phyloP scores from a whole-genome alignment of 2,113 vertebrate genomes.

The Dunckerocampus dactyliophorus region DNA sequence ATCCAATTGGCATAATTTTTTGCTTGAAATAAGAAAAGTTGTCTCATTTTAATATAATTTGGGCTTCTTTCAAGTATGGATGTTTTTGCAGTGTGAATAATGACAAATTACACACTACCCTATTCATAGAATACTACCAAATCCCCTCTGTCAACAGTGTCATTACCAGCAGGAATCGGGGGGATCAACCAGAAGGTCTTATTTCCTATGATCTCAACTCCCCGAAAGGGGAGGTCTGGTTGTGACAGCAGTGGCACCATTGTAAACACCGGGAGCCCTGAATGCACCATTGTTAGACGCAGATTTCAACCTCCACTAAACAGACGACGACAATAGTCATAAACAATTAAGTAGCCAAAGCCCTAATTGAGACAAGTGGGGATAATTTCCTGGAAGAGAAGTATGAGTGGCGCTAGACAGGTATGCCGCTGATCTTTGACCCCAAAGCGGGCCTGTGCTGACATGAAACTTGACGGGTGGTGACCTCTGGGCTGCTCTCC shows the following conservation, averaged over 20 bases:
- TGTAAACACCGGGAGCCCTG: conserved; percentile 14
- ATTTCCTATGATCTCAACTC: conserved; percentile 35
- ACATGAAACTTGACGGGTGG: conserved; percentile 66
- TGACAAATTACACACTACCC: conserved; percentile 2
- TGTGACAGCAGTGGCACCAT: conserved; percentile 21
- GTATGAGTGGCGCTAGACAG: conserved; percentile 61
- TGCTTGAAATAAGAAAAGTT: no score
- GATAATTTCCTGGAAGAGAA: conserved; percentile 65
- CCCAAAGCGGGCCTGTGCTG: conserved; percentile 43
- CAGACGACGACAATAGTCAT: conserved; percentile 41
- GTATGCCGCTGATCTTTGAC: conserved; percentile 69
- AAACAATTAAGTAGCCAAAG: conserved; percentile 44
- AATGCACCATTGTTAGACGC: conserved; percentile 36
- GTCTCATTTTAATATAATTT: no score
- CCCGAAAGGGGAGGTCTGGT: conserved; percentile 12
- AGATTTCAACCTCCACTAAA: conserved; percentile 35
- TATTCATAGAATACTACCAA: conserved; percentile 10
- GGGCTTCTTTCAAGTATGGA: no score
- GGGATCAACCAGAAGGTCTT: conserved; percentile 31
- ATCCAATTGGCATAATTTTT: no score
- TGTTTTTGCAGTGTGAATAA: no score
- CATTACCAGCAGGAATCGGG: conserved; percentile 23
- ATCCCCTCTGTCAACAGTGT: conserved; percentile 35
- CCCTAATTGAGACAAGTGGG: conserved; percentile 72
- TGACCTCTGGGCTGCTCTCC: conserved; percentile 43